phyloP scores from a whole-genome alignment of 2,113 vertebrate species.

The Ploceus nigricollis region DNA sequence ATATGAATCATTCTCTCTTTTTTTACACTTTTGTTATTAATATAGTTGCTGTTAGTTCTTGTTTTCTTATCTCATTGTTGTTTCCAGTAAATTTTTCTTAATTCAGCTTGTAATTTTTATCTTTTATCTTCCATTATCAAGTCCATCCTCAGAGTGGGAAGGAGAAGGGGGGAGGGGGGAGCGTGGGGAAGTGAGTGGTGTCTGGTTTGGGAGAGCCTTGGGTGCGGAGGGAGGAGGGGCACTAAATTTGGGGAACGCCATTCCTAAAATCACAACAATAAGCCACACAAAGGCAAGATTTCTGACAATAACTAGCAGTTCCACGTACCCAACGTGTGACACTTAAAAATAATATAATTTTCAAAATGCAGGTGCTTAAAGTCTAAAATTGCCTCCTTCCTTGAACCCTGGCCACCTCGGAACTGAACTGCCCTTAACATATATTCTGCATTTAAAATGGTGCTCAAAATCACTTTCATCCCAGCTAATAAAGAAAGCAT shows the following conservation, averaged over 20 bases:
- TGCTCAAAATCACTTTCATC: neutral
- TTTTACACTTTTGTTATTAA: neutral
- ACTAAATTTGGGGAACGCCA: neutral
- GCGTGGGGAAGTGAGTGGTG: neutral
- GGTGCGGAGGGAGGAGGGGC: fast-evolving
- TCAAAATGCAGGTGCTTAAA: neutral
- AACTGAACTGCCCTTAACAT: neutral
- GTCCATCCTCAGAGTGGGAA: neutral
- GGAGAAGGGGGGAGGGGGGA: fast-evolving
- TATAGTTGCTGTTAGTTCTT: neutral
- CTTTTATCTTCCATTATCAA: neutral
- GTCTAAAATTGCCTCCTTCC: neutral
- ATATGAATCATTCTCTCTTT: neutral
- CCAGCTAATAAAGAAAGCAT: neutral
- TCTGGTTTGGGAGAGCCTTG: neutral
- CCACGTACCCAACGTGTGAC: neutral
- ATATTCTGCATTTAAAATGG: neutral
- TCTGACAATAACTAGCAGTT: neutral
- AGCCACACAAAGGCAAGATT: neutral
- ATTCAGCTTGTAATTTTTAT: neutral
- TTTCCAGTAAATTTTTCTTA: neutral
- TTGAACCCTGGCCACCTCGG: neutral
- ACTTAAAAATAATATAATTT: neutral
- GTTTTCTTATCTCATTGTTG: neutral
- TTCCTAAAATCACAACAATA: neutral